Evolutionary conservation across 2,113 vertebrate species (phyloP).

Genomic region (Hypocryptadius cinnamomeus): DNA sequence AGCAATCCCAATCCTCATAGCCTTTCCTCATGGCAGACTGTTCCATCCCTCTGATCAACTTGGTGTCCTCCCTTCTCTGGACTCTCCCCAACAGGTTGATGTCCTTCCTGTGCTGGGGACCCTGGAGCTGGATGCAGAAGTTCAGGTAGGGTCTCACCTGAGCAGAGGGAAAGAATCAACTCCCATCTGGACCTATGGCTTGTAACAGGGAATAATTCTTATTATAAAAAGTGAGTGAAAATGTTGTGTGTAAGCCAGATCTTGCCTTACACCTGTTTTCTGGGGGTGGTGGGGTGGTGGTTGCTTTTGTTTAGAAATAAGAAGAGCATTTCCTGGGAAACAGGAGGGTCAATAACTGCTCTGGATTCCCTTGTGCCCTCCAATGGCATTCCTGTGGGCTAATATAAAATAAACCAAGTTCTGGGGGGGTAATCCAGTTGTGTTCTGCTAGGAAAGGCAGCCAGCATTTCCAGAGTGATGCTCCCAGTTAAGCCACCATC

Average conservation of each 20-base stretch:
- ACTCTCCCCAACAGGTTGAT: neutral
- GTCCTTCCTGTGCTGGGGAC: neutral
- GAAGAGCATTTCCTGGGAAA: neutral
- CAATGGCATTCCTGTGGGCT: neutral
- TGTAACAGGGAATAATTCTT: neutral
- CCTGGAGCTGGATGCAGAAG: neutral
- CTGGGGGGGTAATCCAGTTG: neutral
- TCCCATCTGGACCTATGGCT: neutral
- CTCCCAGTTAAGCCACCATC: neutral
- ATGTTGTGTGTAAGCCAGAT: neutral
- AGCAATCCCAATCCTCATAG: neutral
- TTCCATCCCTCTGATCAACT: neutral
- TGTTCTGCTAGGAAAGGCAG: neutral
- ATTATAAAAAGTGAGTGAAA: neutral
- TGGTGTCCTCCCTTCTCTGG: neutral
- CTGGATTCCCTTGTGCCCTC: neutral
- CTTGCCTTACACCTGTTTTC: neutral
- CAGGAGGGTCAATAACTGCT: neutral
- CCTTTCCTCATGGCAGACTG: neutral
- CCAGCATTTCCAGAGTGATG: neutral
- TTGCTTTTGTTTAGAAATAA: neutral
- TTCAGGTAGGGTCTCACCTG: neutral
- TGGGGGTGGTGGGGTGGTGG: rapidly evolving
- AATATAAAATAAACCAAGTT: neutral
- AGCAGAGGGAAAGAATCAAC: neutral